Evolutionary conservation across 2,888 invertebrate species (phyloP), one percentile per base, ranked within the genome.

Genomic region (Nephrotoma appendiculata): DNA sequence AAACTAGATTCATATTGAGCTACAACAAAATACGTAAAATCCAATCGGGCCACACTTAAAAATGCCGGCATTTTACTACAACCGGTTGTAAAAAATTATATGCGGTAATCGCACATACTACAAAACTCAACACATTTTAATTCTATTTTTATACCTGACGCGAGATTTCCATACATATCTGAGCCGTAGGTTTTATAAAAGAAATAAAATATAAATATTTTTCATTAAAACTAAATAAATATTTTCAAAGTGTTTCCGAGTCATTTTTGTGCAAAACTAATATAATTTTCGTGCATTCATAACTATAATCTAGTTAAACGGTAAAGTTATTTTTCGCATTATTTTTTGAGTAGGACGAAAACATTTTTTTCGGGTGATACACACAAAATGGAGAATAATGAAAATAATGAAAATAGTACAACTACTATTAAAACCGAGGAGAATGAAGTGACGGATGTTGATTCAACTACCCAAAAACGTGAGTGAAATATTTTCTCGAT

Each of bases 111-210:
- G 71, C 71, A 71, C 71, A 71, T 31, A 71, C 31, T 31, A 31
- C 11, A 71, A 71, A 84, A 41, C 15, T 84, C 43, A 84, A 41
- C 84, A 42, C 43, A 84, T 42, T 84, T 84, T 84, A 42, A 84
- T 84, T 84, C 84, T 84, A 84, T 84, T 84, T 86, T 86, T 45
- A 86, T 86, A 86, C 45, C 86, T 86, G 86, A 86, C 86, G 86
- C 86, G 86, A 86, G 86, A 86, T 84, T 84, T 84, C 43, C 84
- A 84, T 84, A 84, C 84, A 84, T 43, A 84, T 84, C 84, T 84
- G 84, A 84, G 41, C 84, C 42, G 84, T 84, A 42, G 84, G 84
- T 84, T 84, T 84, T 84, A 71, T 31, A 71, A 31, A 71, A 71
- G 31, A 31, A 71, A 31, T 31, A 31, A 31, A 71, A 31, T 9